Base-by-base conservation (phyloP, 2,888 invertebrate genomes). In the Capitulum mitella region DNA sequence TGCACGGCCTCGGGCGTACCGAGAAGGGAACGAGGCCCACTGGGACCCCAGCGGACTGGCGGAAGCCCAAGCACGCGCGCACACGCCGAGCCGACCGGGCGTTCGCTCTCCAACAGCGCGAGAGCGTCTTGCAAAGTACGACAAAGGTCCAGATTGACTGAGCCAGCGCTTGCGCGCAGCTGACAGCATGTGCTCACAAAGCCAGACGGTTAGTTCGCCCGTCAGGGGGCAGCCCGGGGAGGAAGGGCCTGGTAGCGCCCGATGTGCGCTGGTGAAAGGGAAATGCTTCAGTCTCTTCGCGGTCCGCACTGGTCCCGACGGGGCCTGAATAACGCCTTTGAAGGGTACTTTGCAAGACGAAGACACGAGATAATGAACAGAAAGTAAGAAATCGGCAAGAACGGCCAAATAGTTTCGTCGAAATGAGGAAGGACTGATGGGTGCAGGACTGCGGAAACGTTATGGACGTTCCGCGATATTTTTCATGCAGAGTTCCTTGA, bases 51-150 rank as follows among this genome's bases (percentile, higher is more conserved):
- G 26, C 54, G 26, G 54, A 54, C 54, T 26, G 54, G 26, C 26
- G 54, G 26, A 22, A 8, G 19, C 6, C 54, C 19, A 3, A 3
- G 54, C 54, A 26, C 54, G 26, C 54, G 61, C 58, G 58, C 14
- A 12, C 61, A 32, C 61, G 29, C 32, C 29, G 32, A 32, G n/a
- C 29, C n/a, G 61, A 61, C 61, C 61, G 61, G 61, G 16, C 32
- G 12, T 61, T 61, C 61, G 26, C 61, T 61, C 61, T 61, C n/a
- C 32, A 2, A 29, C 61, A 12, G 22, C 1, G 22, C 10, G 32
- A 61, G 14, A 3, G 61, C 29, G 61, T 61, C 61, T 61, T 61
- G 61, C 61, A 61, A 61, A 61, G 61, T 29, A 61, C 61, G 32
- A 3, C 61, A 32, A 29, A 61, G 61, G 61, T 32, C 54, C 29